These are phyloP conservation scores for Amaurobius ferox DNA, from an alignment of 2,888 invertebrate species.

Conservation along the genomic window DNA sequence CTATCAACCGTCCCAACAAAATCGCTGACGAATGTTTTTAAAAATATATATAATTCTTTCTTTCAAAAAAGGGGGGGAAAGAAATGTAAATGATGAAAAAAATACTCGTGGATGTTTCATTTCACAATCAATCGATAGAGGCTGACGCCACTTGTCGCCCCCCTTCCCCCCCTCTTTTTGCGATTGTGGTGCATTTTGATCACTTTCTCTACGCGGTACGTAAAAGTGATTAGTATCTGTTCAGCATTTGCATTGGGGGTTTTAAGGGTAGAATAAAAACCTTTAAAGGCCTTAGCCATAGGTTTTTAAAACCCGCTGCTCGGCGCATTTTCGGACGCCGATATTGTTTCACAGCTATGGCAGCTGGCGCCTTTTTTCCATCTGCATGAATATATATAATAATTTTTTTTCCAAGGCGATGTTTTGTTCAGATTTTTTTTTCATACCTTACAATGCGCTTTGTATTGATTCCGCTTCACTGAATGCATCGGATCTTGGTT, in stretches of 20 bases:
- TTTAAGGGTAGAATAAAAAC: constrained; percentile 63
- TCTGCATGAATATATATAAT: constrained; percentile 72
- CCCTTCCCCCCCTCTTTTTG: constrained; percentile 22
- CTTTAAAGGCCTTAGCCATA: constrained; percentile 69
- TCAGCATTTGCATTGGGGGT: constrained; percentile 67
- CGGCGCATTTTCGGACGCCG: constrained; percentile 54
- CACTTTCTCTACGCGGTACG: constrained; percentile 50
- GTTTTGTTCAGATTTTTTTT: constrained; percentile 52
- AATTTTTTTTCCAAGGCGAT: constrained; percentile 42
- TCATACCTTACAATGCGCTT: constrained; percentile 65
- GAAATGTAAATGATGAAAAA: constrained; percentile 66
- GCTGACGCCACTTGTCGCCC: constrained; percentile 57
- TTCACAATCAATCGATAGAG: constrained; percentile 67
- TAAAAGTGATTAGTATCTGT: constrained; percentile 69
- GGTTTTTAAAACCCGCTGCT: constrained; percentile 69
- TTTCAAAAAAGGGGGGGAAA: not conserved
- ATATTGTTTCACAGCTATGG: constrained; percentile 69
- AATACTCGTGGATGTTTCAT: constrained; percentile 68
- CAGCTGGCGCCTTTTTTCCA: constrained; percentile 71
- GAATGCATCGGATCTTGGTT: constrained; percentile 69
- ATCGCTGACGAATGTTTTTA: constrained; percentile 19
- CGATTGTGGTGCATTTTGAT: constrained; percentile 65
- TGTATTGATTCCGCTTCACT: constrained; percentile 70
- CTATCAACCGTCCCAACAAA: constrained; percentile 7
- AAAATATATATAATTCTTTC: constrained; percentile 11